A percentile compares a stretch with the other conserved stretches of the same genome.
These are phyloP conservation scores for Polydrusus cervinus DNA, from an alignment of 2,888 invertebrate genomes.

Conservation along the genomic window DNA sequence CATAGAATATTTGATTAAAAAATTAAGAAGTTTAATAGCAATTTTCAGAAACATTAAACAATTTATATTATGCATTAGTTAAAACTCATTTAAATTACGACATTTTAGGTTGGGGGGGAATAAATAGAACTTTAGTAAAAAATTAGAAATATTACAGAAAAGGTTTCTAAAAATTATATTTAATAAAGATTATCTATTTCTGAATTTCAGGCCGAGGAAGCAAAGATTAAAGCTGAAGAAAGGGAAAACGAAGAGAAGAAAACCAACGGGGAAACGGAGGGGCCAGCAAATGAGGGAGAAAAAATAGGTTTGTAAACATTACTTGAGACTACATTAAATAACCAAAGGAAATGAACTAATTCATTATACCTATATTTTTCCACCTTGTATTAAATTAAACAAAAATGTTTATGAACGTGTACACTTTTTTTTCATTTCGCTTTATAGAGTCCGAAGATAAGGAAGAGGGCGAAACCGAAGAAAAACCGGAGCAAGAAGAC, in stretches of 20 bases:
- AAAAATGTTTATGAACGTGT: too few relatives aligned
- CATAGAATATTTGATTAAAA: too few relatives aligned
- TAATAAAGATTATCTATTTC: slow-evolving; percentile 48
- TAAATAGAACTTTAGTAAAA: too few relatives aligned
- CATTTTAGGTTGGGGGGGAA: too few relatives aligned
- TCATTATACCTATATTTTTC: too few relatives aligned
- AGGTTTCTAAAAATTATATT: not conserved
- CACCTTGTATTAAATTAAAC: too few relatives aligned
- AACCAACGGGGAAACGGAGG: slow-evolving; percentile 65
- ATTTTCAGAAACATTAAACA: too few relatives aligned
- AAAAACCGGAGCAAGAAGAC: slow-evolving; percentile 69
- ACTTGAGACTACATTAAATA: not conserved
- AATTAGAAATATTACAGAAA: too few relatives aligned
- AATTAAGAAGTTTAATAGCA: too few relatives aligned
- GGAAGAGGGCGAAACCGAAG: slow-evolving; percentile 66
- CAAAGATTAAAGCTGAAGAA: slow-evolving; percentile 67
- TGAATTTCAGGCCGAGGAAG: slow-evolving; percentile 69
- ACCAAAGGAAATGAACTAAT: not conserved
- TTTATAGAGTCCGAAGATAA: slow-evolving; percentile 15
- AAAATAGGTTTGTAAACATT: slow-evolving; percentile 8
- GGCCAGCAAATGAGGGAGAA: slow-evolving; percentile 68
- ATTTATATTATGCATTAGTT: too few relatives aligned
- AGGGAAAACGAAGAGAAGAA: slow-evolving; percentile 65
- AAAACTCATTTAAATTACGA: too few relatives aligned
- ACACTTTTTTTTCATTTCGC: too few relatives aligned